Evolutionary conservation across 2,888 invertebrate species (phyloP), one percentile per base, ranked within the genome.

Genomic region (Pomacea canaliculata): DNA sequence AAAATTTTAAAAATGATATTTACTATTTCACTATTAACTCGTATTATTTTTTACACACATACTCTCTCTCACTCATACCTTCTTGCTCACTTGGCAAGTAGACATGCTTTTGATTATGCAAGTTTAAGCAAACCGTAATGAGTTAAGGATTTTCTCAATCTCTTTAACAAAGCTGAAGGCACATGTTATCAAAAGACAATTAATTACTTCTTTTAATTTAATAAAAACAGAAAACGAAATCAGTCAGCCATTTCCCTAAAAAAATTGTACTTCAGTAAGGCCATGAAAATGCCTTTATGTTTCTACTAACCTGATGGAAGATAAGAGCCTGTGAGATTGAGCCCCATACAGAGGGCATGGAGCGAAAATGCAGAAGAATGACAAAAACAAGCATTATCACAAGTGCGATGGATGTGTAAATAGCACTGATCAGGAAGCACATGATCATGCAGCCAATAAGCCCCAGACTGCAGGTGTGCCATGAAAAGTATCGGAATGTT

Each of bases 321-420:
- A 99, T 98, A 46, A 99, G 93, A n/a, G 99, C 98, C 92, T 99
- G 99, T 27, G 97, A 97, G 84, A 99, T 97, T 74, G 97, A 97
- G 59, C 99, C 99, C 98, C 99, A 99, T 82, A 93, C 93, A 23
- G 96, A 95, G 56, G 96, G 95, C 0, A 98, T 96, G 0, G 97
- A 96, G 49, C 92, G 89, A 83, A 92, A 91, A 91, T 99, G 99
- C 79, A 99, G 92, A 56, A 95, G 94, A 82, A 97, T 94, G 78
- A 99, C 95, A 76, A 99, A 94, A 73, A 99, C 92, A 79, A 96
- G 92, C 85, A 97, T 92, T 88, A 97, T 95, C 73, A 97, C 94
- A 80, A 98, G 94, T 83, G 97, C 96, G 79, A 96, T 94, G 12
- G 95, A 94, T 19, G 98, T 96, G 91, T 97, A 96, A 80, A 97